Evolutionary conservation across 2,113 vertebrate genomes (phyloP).

Genomic region (Serinus canaria): DNA sequence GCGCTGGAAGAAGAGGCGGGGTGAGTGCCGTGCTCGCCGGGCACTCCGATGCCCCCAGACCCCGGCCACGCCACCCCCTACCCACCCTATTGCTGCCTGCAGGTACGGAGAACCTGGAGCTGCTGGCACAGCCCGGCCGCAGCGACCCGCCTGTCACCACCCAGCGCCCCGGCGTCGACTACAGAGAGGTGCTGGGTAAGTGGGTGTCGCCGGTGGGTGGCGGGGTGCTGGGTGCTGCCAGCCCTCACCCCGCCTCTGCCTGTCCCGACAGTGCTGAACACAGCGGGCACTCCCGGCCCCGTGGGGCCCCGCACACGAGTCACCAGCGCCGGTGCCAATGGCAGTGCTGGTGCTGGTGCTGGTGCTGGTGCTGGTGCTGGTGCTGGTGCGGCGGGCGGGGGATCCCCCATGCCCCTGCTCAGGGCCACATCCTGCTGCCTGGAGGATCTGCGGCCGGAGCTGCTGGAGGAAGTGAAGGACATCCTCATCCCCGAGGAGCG

Average conservation of each 20-base stretch:
- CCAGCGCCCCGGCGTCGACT: conserved; percentile 17
- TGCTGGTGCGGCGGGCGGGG: conserved; percentile 54
- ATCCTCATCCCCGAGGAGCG: conserved; percentile 87
- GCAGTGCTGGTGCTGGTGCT: neutral
- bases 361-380: conserved; percentile 12
- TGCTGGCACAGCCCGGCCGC: conserved; percentile 6
- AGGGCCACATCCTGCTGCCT: conserved; percentile 80
- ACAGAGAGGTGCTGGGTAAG: conserved; percentile 64
- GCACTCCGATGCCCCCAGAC: accelerated
- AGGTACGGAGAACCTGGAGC: conserved; percentile 57
- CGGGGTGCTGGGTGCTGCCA: neutral
- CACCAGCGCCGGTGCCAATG: neutral
- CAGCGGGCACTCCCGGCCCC: conserved; percentile 19
- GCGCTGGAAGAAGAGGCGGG: conserved; percentile 76
- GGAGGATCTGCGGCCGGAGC: conserved; percentile 77
- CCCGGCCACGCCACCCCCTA: accelerated
- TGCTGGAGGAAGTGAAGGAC: conserved; percentile 94
- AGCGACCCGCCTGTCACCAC: neutral
- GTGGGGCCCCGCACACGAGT: neutral
- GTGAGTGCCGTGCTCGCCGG: neutral
- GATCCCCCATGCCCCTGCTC: conserved; percentile 78
- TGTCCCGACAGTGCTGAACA: neutral
- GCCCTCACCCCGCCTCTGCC: neutral
- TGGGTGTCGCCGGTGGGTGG: neutral
- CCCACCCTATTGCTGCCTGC: neutral